phyloP scores from a whole-genome alignment of 2,113 vertebrate genomes.

The Oenanthe melanoleuca region DNA sequence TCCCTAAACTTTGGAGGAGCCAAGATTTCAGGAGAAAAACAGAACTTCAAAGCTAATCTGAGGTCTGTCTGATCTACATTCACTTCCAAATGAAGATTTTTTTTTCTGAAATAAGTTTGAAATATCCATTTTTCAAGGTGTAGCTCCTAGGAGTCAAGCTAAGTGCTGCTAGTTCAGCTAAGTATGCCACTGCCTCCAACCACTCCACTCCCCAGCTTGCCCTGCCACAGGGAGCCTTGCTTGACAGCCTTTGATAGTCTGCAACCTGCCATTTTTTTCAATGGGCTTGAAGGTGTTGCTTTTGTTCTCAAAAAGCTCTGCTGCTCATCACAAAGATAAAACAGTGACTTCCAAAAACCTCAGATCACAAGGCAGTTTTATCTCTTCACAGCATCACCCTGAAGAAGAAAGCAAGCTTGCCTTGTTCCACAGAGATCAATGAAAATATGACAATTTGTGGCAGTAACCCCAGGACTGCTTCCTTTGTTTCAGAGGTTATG shows the following conservation, averaged over 20 bases:
- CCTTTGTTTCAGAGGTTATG: conserved; percentile 2
- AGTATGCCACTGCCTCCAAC: neutral
- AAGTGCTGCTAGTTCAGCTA: neutral
- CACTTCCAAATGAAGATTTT: neutral
- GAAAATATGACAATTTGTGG: neutral
- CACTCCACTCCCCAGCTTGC: neutral
- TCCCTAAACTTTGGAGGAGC: neutral
- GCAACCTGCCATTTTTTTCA: neutral
- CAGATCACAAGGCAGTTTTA: conserved; percentile 32
- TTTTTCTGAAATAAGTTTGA: neutral
- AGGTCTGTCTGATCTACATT: neutral
- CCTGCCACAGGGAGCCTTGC: neutral
- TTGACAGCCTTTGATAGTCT: neutral
- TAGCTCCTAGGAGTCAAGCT: neutral
- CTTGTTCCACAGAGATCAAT: conserved; percentile 6
- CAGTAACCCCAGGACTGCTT: conserved; percentile 4
- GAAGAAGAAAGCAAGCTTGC: neutral
- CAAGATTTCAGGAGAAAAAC: neutral
- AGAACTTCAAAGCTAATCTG: neutral
- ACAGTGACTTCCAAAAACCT: neutral
- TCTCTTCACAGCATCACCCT: conserved; percentile 16
- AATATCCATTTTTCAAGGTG: neutral
- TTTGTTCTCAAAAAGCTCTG: conserved; percentile 21
- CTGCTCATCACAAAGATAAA: neutral
- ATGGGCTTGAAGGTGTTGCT: neutral